Evolutionary conservation across 2,797 vertebrate species (phyloP).

Genomic region (Rhinichthys osculus): DNA sequence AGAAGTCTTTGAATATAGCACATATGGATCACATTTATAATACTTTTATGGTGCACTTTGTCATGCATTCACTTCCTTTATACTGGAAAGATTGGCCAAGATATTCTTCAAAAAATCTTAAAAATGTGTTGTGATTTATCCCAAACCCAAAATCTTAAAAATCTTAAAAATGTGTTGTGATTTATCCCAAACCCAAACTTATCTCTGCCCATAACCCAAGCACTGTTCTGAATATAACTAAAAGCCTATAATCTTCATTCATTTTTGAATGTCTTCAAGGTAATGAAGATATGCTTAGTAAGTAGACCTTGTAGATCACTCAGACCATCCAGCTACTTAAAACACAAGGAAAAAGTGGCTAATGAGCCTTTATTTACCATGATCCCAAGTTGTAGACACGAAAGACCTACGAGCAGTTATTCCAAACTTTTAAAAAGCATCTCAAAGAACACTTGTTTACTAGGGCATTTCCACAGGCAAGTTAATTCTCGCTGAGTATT

Average conservation of each 20-base stretch:
- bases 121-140: background rate
- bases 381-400: background rate
- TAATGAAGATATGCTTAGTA: no score
- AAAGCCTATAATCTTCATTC: background rate
- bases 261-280: background rate
- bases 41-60: background rate
- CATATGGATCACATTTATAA: background rate
- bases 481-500: background rate
- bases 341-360: background rate
- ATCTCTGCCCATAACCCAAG: background rate
- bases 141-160: background rate
- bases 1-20: background rate
- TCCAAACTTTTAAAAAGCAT: background rate
- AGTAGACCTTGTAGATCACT: background rate
- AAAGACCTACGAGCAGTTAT: background rate
- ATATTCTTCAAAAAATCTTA: background rate
- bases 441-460: background rate
- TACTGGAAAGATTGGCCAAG: background rate
- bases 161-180: background rate
- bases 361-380: background rate
- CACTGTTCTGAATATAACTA: background rate
- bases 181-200: background rate
- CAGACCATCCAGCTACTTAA: background rate
- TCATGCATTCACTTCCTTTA: background rate
- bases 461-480: background rate